Evolutionary conservation across 53 echinoderm and acorn worm species (phyloP), one percentile per base, ranked within the genome.

Genomic region (Zoroaster sp.): DNA sequence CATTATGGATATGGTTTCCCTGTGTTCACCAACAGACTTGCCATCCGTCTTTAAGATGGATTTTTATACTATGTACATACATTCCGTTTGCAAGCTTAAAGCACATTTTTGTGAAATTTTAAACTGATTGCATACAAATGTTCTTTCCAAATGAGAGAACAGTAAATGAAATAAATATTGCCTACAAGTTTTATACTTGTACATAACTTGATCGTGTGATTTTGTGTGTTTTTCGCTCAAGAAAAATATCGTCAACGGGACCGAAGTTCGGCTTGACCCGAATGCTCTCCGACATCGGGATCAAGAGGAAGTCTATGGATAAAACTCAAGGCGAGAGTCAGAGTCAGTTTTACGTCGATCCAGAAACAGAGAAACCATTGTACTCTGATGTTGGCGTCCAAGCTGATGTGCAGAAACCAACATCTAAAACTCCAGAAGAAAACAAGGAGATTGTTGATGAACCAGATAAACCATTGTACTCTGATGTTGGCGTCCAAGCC

Each of bases 401-500:
- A 53, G 78, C 78, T 15, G 36, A 77, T 20, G 8, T 77, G 7
- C 54, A 18, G 59, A 55, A 23, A 55, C 21, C 59, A 23, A 20
- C 20, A 55, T 18, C 59, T 55, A 25, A 21, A 1, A 55, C 63
- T 8, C 25, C 63, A 9, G 51, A 34, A 2, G 76, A 76, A n/a
- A n/a, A n/a, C n/a, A n/a, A n/a, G n/a, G n/a, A n/a, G n/a, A n/a
- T n/a, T n/a, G n/a, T n/a, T n/a, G n/a, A n/a, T n/a, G 17, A 21
- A 21, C 13, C 66, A 11, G 40, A 66, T 38, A 17, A 67, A 66
- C 28, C 66, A 30, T 14, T 66, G 36, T 36, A 5, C 10, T 52
- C 78, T 1, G 78, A 78, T 53, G 17, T 78, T 4, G 78, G 78
- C 59, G 78, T 78, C 37, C 78, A 78, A 53, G 78, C 78, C 13